Evolutionary conservation across 1,140 invertebrate genomes (phyloP).

Genomic region (Lordiphosa clarofinis): DNA sequence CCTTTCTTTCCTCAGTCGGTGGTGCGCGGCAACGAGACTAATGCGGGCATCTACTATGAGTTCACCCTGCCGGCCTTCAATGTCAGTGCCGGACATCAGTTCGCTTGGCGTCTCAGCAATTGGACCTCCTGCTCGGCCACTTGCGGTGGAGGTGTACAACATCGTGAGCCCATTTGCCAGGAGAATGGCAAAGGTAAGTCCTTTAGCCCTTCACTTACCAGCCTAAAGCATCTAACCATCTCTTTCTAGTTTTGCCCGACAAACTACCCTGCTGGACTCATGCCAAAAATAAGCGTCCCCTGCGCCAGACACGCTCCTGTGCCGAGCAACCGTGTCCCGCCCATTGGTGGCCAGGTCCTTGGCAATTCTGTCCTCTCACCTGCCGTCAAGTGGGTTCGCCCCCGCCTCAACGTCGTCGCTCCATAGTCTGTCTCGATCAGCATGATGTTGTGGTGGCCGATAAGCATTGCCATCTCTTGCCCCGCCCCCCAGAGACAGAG

Average conservation of each 20-base stretch:
- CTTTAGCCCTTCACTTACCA: not conserved
- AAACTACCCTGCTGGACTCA: constrained; percentile 84
- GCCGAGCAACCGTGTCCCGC: constrained; percentile 87
- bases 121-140: constrained; percentile 88
- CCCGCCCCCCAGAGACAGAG: constrained; percentile 83
- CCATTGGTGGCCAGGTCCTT: constrained; percentile 90
- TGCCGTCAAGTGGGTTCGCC: constrained; percentile 80
- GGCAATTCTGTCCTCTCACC: constrained; percentile 89
- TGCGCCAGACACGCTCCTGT: constrained; percentile 83
- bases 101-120: constrained; percentile 86
- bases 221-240: not conserved
- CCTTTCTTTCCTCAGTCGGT: constrained; percentile 83
- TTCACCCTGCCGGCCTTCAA: constrained; percentile 87
- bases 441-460: constrained; percentile 86
- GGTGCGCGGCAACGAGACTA: constrained; percentile 87
- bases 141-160: constrained; percentile 92
- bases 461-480: constrained; percentile 82
- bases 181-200: constrained; percentile 82
- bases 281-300: constrained; percentile 83
- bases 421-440: constrained; percentile 87
- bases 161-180: constrained; percentile 84
- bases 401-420: constrained; percentile 83
- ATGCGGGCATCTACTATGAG: constrained; percentile 90
- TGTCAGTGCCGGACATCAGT: constrained; percentile 82
- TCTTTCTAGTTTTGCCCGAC: constrained; percentile 81